Percentiles rank a stretch among this genome's conserved stretches.
phyloP scores from a whole-genome alignment of 2,797 vertebrate species.

The Crocodylus rhombifer region DNA sequence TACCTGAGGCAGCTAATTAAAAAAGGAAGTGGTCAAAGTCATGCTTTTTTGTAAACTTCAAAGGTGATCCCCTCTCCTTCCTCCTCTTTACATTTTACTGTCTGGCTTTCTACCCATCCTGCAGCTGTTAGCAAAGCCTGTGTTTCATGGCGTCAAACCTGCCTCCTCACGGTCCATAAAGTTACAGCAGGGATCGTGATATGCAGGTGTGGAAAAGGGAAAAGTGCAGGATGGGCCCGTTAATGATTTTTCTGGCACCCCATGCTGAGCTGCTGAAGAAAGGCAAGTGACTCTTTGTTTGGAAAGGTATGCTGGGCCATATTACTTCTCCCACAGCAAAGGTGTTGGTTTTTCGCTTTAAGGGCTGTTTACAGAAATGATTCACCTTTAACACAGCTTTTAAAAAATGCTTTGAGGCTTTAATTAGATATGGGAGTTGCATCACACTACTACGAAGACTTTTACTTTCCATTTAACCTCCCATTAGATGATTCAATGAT shows the following conservation, averaged over 20 bases:
- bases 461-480: constrained; percentile 39
- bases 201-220: constrained; percentile 82
- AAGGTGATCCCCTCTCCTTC: constrained; percentile 80
- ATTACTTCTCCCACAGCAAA: constrained; percentile 62
- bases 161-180: constrained; percentile 87
- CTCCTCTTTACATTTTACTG: constrained; percentile 85
- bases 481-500: constrained; percentile 33
- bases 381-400: constrained; percentile 74
- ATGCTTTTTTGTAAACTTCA: constrained; percentile 83
- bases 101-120: constrained; percentile 78
- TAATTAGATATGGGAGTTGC: constrained; percentile 38
- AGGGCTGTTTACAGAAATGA: constrained; percentile 65
- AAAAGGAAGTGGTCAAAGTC: constrained; percentile 85
- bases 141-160: constrained; percentile 83
- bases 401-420: constrained; percentile 75
- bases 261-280: constrained; percentile 73
- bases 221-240: constrained; percentile 73
- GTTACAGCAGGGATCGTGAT: constrained; percentile 74
- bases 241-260: constrained; percentile 77
- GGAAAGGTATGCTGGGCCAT: constrained; percentile 44
- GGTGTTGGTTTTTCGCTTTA: constrained; percentile 72
- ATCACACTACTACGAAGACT: constrained; percentile 48
- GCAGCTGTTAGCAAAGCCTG: constrained; percentile 81
- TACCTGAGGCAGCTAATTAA: constrained; percentile 80
- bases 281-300: constrained; percentile 66